A percentile compares a stretch with the other conserved stretches of the same genome.
Evolutionary conservation across 2,113 vertebrate genomes (phyloP).

Genomic region (Ailurus styani): DNA sequence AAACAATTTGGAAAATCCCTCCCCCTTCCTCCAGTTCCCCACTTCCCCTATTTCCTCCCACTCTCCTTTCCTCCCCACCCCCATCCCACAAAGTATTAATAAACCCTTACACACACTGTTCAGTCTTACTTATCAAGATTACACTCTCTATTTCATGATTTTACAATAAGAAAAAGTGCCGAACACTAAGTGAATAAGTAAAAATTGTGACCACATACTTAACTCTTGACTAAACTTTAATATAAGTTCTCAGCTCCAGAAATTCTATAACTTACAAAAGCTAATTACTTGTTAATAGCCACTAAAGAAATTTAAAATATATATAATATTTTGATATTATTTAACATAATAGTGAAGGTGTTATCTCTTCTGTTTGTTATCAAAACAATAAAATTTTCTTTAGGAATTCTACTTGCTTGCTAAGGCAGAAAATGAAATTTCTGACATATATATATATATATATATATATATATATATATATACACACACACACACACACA

Average conservation of each 20-base stretch:
- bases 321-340: neutral
- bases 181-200: neutral
- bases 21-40: neutral
- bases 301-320: neutral
- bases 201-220: neutral
- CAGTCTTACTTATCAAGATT: neutral
- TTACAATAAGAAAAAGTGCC: neutral
- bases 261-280: neutral
- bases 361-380: neutral
- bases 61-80: too few relatives aligned
- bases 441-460: neutral
- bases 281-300: neutral
- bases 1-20: constrained; percentile 60
- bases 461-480: too few relatives aligned
- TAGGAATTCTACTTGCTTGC: neutral
- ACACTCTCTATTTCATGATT: neutral
- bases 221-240: constrained; percentile 32
- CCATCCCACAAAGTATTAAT: neutral
- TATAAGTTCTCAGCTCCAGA: neutral
- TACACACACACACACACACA: too few relatives aligned
- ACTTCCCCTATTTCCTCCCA: constrained; percentile 5
- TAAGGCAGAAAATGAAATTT: constrained; percentile 37
- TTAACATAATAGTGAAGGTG: neutral
- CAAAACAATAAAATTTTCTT: neutral
- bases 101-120: neutral